phyloP scores from a whole-genome alignment of 2,888 invertebrate species.

The Drosophila pseudotalamancana region DNA sequence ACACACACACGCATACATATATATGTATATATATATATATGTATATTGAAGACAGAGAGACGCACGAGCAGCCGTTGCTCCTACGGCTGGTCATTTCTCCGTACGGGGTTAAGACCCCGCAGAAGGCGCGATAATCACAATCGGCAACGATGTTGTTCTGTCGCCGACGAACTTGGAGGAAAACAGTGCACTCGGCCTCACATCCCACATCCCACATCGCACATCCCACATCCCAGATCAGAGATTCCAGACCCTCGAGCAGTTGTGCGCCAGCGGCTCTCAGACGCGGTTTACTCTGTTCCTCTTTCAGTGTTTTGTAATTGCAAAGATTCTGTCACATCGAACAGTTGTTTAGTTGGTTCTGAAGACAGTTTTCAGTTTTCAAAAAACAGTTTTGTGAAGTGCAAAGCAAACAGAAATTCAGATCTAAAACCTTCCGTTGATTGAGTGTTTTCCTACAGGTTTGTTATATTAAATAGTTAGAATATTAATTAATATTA shows the following conservation, averaged over 20 bases:
- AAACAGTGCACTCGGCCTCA: constrained; percentile 3
- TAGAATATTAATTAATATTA: too few relatives aligned
- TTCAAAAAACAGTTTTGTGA: too few relatives aligned
- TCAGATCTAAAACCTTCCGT: too few relatives aligned
- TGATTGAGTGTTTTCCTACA: background rate
- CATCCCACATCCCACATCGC: too few relatives aligned
- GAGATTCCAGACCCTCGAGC: constrained; percentile 16
- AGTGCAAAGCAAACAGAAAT: too few relatives aligned
- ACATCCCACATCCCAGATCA: too few relatives aligned
- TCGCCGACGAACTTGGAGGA: constrained; percentile 19
- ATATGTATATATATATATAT: constrained; percentile 22
- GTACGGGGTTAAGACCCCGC: constrained; percentile 81
- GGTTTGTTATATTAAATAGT: background rate
- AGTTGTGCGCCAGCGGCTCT: constrained; percentile 18
- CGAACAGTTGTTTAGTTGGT: too few relatives aligned
- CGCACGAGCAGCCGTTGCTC: constrained; percentile 48
- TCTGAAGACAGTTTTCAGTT: too few relatives aligned
- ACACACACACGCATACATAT: too few relatives aligned
- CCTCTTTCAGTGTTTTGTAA: background rate
- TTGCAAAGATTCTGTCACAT: background rate
- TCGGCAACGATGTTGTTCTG: constrained; percentile 50
- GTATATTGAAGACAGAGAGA: constrained; percentile 16
- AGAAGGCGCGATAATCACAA: constrained; percentile 80
- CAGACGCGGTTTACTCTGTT: constrained; percentile 5
- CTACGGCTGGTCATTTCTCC: constrained; percentile 50